Percentiles rank a stretch among this genome's conserved stretches.
Conservation (phyloP, 2,888 invertebrate genomes). For the Andrena dorsata region DNA sequence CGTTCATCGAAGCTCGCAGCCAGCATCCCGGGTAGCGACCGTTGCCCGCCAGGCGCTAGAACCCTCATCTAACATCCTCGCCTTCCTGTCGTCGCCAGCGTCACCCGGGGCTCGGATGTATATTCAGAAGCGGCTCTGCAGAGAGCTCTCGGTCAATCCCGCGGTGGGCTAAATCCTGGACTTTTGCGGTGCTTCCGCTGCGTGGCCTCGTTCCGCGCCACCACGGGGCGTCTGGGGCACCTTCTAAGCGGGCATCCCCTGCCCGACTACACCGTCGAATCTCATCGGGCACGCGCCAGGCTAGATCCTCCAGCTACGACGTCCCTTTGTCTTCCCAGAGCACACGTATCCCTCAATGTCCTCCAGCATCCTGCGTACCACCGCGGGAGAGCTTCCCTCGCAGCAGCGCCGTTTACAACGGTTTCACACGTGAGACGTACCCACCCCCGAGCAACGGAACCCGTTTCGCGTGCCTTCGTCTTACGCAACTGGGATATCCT, state of each 20-base stretch:
- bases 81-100: neutral
- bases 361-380: neutral
- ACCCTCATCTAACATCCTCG: neutral
- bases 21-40: neutral
- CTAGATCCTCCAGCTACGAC: neutral
- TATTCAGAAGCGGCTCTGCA: neutral
- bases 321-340: neutral
- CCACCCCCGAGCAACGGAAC: neutral
- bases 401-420: neutral
- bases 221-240: neutral
- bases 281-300: neutral
- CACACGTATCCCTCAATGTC: neutral
- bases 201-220: neutral
- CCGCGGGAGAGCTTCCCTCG: neutral
- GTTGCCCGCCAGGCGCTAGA: neutral
- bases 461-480: slow-evolving; percentile 13
- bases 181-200: neutral
- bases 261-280: neutral
- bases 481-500: slow-evolving; percentile 39
- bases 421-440: neutral
- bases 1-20: neutral
- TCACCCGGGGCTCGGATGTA: neutral
- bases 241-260: neutral
- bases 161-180: neutral
- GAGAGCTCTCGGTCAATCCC: neutral